Base-by-base conservation (phyloP, 2,113 vertebrate species). In the Chaetodon auriga region DNA sequence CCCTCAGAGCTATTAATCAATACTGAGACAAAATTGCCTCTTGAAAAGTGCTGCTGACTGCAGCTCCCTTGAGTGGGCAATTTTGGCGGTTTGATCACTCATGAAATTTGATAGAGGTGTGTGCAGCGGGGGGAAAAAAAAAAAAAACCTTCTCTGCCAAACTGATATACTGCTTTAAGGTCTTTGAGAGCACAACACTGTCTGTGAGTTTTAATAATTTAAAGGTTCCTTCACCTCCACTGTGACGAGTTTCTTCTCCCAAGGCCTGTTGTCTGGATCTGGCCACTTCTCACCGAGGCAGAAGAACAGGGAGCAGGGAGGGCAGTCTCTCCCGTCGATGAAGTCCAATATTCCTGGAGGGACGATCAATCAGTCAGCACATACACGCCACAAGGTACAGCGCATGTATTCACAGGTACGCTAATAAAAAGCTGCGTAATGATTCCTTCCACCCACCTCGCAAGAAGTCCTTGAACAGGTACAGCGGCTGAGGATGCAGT, bases 281-380 rank as follows among this genome's bases (percentile, higher is more conserved):
- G 96, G 97, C 97, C 97, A 98, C 3, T 92, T 82, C 77, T 98
- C 96, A n/a, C 97, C 97, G 0, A 97, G 83, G 79, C 96, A 97
- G 78, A 98, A 92, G 94, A 96, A 97, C 55, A 97, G 84, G 1
- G 94, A 93, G 72, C 93, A 96, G 13, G 94, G 89, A 21, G 96
- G 96, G 5, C 93, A 92, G 0, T 77, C 75, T n/a, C 80, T 18
- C 0, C 77, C 73, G 0, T 55, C 72, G 0, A 95, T 93, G 78
- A 97, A 97, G 21, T 89, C 74, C 11, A 87, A 48, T 54, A 97
- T 88, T 41, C 95, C 97, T 97, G 21, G 0, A 87, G 60, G n/a
- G 25, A 90, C 36, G 6, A 9, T 49, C 9, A 46, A 74, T 51
- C n/a, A 19, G 36, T 61, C 57, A 38, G 7, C 54, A 38, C 19